phyloP scores from a whole-genome alignment of 2,113 vertebrate genomes.

The Lynx canadensis region DNA sequence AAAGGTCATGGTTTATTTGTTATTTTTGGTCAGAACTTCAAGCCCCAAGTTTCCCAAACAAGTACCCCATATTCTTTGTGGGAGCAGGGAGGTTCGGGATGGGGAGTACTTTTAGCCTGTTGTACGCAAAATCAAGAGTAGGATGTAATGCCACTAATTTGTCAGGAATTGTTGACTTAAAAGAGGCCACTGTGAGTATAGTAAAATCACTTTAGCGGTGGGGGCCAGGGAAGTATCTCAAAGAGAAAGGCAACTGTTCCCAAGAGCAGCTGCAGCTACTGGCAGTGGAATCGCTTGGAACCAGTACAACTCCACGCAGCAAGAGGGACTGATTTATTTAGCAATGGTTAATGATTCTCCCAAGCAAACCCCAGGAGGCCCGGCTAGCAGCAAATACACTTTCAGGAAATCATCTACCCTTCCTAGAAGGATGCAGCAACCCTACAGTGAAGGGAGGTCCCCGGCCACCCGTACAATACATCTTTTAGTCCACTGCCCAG shows the following conservation, averaged over 20 bases:
- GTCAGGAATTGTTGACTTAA: not conserved
- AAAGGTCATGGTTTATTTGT: not conserved
- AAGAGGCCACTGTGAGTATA: not conserved
- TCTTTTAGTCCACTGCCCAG: not conserved
- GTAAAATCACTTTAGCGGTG: not conserved
- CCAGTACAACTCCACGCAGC: not conserved
- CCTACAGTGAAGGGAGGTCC: not conserved
- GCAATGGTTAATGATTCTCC: conserved; percentile 62
- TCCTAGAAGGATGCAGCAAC: conserved; percentile 19
- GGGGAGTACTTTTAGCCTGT: not conserved
- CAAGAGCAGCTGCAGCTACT: not conserved
- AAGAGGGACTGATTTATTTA: conserved; percentile 41
- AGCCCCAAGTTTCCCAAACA: not conserved
- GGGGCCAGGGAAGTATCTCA: not conserved
- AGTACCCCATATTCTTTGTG: not conserved
- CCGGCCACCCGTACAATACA: not conserved
- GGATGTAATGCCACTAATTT: not conserved
- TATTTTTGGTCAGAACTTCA: not conserved
- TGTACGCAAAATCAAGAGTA: not conserved
- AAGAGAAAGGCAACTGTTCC: conserved; percentile 34
- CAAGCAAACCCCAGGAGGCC: conserved; percentile 46
- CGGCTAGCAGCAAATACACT: conserved; percentile 1
- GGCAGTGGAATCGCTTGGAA: not conserved
- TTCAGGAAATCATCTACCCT: conserved; percentile 57
- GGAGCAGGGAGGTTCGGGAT: too few species aligned